Evolutionary conservation across 2,113 vertebrate species (phyloP).

Genomic region (Rynchops niger): DNA sequence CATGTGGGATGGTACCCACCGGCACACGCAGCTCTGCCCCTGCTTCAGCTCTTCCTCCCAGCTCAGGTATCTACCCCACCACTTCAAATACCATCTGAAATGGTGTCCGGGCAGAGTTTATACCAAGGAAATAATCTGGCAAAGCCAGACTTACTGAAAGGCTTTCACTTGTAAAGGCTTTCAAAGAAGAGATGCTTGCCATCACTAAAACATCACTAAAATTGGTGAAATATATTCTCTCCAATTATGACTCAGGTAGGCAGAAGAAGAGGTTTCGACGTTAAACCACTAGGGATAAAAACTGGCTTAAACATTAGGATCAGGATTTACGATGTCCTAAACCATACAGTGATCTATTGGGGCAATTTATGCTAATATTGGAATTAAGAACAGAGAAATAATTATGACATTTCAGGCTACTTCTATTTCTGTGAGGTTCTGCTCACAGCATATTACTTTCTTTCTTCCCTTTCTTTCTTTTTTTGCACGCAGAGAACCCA

Average conservation of each 20-base stretch:
- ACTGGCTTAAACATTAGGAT: neutral
- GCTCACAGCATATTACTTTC: neutral
- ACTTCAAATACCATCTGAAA: no score
- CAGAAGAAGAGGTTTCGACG: neutral
- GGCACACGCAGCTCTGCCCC: neutral
- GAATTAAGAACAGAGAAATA: neutral
- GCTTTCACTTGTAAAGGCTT: neutral
- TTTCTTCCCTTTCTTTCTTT: no score
- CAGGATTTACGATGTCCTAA: neutral
- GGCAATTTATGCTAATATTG: neutral
- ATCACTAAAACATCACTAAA: fast-evolving
- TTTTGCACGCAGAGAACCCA: neutral
- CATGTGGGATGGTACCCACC: neutral
- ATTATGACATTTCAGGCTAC: neutral
- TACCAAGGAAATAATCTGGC: neutral
- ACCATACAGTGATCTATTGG: neutral
- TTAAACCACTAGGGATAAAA: neutral
- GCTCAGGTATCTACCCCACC: neutral
- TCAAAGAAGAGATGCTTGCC: neutral
- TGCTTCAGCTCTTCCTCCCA: neutral
- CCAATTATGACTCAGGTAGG: neutral
- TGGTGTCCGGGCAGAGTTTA: neutral
- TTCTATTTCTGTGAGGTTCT: neutral
- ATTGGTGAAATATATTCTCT: neutral
- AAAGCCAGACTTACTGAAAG: neutral